A percentile compares a stretch with the other conserved stretches of the same genome.
Evolutionary conservation across 2,113 vertebrate species (phyloP).

Genomic region (Indicator maculatus): DNA sequence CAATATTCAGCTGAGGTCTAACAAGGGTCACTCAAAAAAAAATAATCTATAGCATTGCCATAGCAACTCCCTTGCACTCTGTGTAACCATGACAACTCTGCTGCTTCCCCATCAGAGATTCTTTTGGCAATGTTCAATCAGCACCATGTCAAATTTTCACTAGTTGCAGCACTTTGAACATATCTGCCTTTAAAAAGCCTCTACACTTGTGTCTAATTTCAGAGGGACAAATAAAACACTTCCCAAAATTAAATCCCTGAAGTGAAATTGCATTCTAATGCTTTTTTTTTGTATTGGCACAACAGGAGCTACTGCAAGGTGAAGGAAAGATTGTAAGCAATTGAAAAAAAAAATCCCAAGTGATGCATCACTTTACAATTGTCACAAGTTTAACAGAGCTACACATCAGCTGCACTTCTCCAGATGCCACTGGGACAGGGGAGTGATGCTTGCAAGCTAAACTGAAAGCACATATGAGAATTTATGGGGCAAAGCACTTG

Average conservation of each 20-base stretch:
- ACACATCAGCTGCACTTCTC: neutral
- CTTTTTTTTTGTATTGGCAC: neutral
- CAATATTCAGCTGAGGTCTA: neutral
- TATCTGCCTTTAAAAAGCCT: neutral
- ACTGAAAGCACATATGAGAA: neutral
- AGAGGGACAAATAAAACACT: neutral
- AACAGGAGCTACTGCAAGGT: neutral
- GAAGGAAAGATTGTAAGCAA: neutral
- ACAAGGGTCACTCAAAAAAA: neutral
- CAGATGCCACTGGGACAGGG: neutral
- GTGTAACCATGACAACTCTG: conserved; percentile 36
- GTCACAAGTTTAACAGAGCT: neutral
- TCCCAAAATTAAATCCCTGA: neutral
- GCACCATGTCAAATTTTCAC: conserved; percentile 4
- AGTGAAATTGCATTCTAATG: neutral
- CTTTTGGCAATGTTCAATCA: conserved; percentile 9
- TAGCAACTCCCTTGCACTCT: neutral
- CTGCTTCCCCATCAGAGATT: neutral
- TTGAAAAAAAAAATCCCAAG: neutral
- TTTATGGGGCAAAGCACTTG: neutral
- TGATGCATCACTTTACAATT: neutral
- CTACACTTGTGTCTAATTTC: neutral
- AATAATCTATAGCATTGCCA: conserved; percentile 24
- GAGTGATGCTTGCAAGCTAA: neutral
- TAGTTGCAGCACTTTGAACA: neutral